Evolutionary conservation across 2,113 vertebrate species (phyloP), one percentile per base, ranked within the genome.

Genomic region (Eulemur macaco): DNA sequence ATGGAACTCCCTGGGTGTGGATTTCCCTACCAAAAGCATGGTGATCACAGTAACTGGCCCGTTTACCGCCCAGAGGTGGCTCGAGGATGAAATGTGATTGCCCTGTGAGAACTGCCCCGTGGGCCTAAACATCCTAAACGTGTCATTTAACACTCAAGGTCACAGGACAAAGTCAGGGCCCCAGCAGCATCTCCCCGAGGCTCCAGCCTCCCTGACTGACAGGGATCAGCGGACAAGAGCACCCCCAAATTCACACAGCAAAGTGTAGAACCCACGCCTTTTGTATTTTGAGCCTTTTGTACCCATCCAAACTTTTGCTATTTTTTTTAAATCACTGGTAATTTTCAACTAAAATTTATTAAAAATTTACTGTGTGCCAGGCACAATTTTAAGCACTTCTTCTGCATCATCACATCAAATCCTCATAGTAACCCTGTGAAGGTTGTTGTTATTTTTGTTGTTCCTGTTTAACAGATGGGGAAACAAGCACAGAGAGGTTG

Each of bases 311-410:
- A 9, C 47, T 7, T 69, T 3, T 47, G 39, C 50, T 3, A 0
- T 25, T 6, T 1, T 45, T 5, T 76, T 31, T 12, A 29, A 29
- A 15, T 52, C 17, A 9, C 25, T 7, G 45, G 4, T 37, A 71
- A 58, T 58, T 27, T 71, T 42, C 47, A 77, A n/a, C 58, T 39
- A 17, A 34, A 47, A 56, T 37, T 25, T 25, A 39, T 42, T 42
- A 23, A 9, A 45, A 58, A 3, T 17, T 7, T 0, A 8, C 89
- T 54, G 0, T 0, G 1, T 0, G 42, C 37, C 71, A 3, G 31
- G 37, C n/a, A 7, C 2, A 3, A 6, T 1, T n/a, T 45, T 18
- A 73, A 64, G 73, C 5, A 0, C 31, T 6, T 17, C 37, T 80
- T 37, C 11, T 0, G 18, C 37, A 1, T 23, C 37, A 4, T 66